Evolutionary conservation across 2,888 invertebrate genomes (phyloP), one percentile per base, ranked within the genome.

Genomic region (Ennomos quercinarius): DNA sequence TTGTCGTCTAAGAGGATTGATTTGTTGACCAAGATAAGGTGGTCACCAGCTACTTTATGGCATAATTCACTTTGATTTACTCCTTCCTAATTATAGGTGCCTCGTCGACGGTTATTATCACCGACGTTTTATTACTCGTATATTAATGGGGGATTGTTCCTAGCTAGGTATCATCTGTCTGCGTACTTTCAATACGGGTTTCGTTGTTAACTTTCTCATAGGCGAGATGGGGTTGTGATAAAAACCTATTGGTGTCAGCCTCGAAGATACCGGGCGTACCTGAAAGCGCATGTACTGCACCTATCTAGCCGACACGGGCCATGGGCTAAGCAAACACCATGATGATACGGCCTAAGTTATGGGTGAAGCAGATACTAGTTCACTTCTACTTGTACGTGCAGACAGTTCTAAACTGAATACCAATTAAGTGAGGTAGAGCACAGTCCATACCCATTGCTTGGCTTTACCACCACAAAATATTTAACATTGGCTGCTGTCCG

Each of bases 211-310:
- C 91, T 91, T 91, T 91, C 91, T 83, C 90, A 86, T 83, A 84
- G 80, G 84, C 80, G 72, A 89, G 91, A 91, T 91, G 83, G 80
- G 67, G 83, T 73, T 74, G 82, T 84, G 91, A 91, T 91, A 91
- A 91, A 90, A 90, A 88, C 81, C 80, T 89, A 89, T 91, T 90
- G 91, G 91, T 91, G 91, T 86, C 91, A 88, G 87, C 83, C 80
- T 80, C 80, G 77, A 76, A 86, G 88, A 89, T 85, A 76, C 80
- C 75, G 78, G 84, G 77, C 76, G 84, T 81, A 87, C 83, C 89
- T 91, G 89, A 90, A 90, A 88, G 91, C 87, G 89, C 88, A 87
- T 91, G 91, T 91, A 89, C 85, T 83, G 85, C 83, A 86, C 87
- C 90, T 91, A 91, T 91, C 89, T 88, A 72, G 69, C 78, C 76